These are phyloP conservation scores for Erpetoichthys calabaricus DNA, from an alignment of 2,797 vertebrate genomes.

Conservation along the genomic window DNA sequence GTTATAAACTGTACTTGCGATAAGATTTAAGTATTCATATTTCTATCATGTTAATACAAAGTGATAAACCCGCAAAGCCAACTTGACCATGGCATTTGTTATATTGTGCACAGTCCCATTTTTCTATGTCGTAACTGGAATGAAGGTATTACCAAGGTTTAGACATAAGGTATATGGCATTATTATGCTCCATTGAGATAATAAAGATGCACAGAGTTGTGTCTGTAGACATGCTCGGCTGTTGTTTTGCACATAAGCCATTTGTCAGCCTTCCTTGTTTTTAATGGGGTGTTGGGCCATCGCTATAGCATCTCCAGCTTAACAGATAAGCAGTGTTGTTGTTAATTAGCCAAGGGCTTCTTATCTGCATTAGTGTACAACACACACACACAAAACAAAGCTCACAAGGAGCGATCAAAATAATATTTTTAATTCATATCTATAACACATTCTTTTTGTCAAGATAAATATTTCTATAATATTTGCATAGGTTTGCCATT, in stretches of 20 bases:
- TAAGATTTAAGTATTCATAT: constrained; percentile 94
- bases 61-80: constrained; percentile 72
- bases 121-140: constrained; percentile 51
- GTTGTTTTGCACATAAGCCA: constrained; percentile 6
- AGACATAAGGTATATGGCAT: constrained; percentile 19
- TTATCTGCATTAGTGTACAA: too few relatives aligned
- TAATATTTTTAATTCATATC: too few relatives aligned
- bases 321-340: too few relatives aligned
- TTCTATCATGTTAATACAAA: constrained; percentile 88
- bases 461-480: too few relatives aligned
- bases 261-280: constrained; percentile 1
- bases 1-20: constrained; percentile 85
- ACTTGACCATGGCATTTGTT: constrained; percentile 60
- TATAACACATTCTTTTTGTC: too few relatives aligned
- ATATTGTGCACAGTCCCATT: constrained; percentile 57
- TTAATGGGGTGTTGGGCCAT: constrained; percentile 9
- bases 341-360: too few relatives aligned
- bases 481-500: too few relatives aligned
- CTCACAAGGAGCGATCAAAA: too few relatives aligned
- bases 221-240: constrained; percentile 1
- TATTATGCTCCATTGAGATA: constrained; percentile 15
- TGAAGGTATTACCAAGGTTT: constrained; percentile 21
- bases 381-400: too few relatives aligned
- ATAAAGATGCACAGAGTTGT: constrained; percentile 11
- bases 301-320: background rate